These are phyloP conservation scores for Dolichomitus sp. DNA, from an alignment of 2,888 invertebrate species.

Conservation along the genomic window DNA sequence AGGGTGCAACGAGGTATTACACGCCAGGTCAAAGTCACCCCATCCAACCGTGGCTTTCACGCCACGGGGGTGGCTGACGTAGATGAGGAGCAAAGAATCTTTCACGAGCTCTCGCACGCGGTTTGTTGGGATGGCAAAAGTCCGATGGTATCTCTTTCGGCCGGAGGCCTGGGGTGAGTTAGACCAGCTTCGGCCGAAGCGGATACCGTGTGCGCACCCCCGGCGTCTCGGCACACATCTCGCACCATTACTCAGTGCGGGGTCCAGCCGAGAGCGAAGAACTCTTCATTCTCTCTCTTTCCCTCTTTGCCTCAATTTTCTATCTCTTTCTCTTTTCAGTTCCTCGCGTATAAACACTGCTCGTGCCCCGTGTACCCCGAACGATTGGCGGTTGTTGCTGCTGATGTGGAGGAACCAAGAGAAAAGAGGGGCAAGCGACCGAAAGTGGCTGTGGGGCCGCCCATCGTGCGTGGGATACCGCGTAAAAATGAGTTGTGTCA, in stretches of 20 bases:
- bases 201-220: constrained; percentile 65
- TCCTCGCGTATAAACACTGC: constrained; percentile 61
- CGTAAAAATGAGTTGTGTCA: constrained; percentile 86
- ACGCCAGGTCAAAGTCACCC: constrained; percentile 36
- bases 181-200: constrained; percentile 20
- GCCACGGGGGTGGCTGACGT: constrained; percentile 45
- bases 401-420: constrained; percentile 66
- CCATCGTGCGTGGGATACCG: constrained; percentile 83
- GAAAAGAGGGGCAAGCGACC: constrained; percentile 36
- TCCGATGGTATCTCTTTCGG: constrained; percentile 58
- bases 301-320: constrained; percentile 17
- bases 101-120: constrained; percentile 29
- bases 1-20: constrained; percentile 33
- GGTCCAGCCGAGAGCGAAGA: constrained; percentile 40
- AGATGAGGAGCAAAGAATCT: constrained; percentile 25
- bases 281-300: constrained; percentile 16
- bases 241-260: constrained; percentile 81
- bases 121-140: constrained; percentile 17
- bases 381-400: constrained; percentile 54
- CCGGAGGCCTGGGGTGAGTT: constrained; percentile 33
- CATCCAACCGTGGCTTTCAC: background rate
- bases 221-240: constrained; percentile 79
- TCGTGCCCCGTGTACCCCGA: constrained; percentile 31
- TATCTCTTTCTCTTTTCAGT: background rate
- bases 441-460: constrained; percentile 75